These are phyloP conservation scores for Dioctria linearis DNA, from an alignment of 2,888 invertebrate genomes.

Conservation along the genomic window DNA sequence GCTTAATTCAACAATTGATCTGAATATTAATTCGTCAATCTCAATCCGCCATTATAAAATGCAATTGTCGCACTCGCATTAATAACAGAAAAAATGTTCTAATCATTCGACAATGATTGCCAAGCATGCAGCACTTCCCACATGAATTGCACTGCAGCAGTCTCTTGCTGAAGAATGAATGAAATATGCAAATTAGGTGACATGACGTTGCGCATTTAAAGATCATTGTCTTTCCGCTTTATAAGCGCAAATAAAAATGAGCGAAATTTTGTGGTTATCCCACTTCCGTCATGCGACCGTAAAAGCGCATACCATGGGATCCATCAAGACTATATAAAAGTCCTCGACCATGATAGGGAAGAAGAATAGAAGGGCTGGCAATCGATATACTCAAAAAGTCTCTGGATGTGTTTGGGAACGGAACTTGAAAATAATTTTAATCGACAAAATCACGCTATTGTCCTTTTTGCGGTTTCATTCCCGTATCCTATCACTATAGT, in stretches of 20 bases:
- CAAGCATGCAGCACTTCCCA: too few species aligned
- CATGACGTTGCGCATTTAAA: slow-evolving; percentile 37
- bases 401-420: slow-evolving; percentile 21
- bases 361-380: slow-evolving; percentile 33
- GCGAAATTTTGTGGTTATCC: slow-evolving; percentile 23
- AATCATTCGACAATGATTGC: too few species aligned
- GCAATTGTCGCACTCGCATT: too few species aligned
- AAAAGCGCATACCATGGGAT: slow-evolving; percentile 1
- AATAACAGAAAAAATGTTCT: too few species aligned
- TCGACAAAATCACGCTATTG: slow-evolving; percentile 48
- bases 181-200: slow-evolving; percentile 30
- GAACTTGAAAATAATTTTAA: slow-evolving; percentile 45
- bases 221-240: slow-evolving; percentile 37
- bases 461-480: slow-evolving; percentile 55
- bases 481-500: too few species aligned
- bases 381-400: not conserved
- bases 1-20: too few species aligned
- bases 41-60: too few species aligned
- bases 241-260: slow-evolving; percentile 29
- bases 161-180: not conserved
- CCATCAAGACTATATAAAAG: not conserved
- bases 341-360: not conserved
- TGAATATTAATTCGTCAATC: too few species aligned
- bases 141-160: not conserved
- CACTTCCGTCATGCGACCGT: slow-evolving; percentile 40